Conservation (phyloP, 2,113 vertebrate species). For the Thalassoma bifasciatum region DNA sequence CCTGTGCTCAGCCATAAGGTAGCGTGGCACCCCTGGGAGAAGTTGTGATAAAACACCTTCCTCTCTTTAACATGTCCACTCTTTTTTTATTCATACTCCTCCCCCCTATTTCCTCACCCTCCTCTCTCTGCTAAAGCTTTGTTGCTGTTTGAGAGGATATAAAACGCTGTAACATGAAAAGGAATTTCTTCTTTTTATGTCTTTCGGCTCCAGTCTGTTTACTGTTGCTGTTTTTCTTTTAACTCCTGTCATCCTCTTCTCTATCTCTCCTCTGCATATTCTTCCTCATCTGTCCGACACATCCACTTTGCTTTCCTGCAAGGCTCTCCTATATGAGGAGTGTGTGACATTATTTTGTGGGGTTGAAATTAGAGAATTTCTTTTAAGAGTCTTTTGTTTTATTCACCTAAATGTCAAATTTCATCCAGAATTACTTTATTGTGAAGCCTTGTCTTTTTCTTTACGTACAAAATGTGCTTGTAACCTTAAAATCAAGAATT, state of each 20-base stretch:
- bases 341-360: background rate
- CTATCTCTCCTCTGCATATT: conserved; percentile 13
- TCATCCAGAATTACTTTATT: too few relatives aligned
- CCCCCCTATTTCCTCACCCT: background rate
- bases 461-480: too few relatives aligned
- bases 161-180: conserved; percentile 42
- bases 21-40: conserved; percentile 39
- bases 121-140: conserved; percentile 35
- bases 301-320: background rate
- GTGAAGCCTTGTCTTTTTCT: too few relatives aligned
- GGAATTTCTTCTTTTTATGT: conserved; percentile 1
- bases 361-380: background rate
- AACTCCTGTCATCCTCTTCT: background rate
- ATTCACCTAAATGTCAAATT: too few relatives aligned
- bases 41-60: conserved; percentile 53
- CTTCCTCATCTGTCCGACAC: background rate
- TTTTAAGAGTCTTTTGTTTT: too few relatives aligned
- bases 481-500: too few relatives aligned
- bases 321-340: background rate
- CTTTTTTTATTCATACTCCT: conserved; percentile 30
- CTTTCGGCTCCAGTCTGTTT: conserved; percentile 11
- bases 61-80: conserved; percentile 44
- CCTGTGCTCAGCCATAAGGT: conserved; percentile 29
- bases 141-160: conserved; percentile 35
- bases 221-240: background rate